Percentiles rank a stretch among this genome's conserved stretches.
Evolutionary conservation across 2,113 vertebrate species (phyloP).

Genomic region (Ibidorhyncha struthersii): DNA sequence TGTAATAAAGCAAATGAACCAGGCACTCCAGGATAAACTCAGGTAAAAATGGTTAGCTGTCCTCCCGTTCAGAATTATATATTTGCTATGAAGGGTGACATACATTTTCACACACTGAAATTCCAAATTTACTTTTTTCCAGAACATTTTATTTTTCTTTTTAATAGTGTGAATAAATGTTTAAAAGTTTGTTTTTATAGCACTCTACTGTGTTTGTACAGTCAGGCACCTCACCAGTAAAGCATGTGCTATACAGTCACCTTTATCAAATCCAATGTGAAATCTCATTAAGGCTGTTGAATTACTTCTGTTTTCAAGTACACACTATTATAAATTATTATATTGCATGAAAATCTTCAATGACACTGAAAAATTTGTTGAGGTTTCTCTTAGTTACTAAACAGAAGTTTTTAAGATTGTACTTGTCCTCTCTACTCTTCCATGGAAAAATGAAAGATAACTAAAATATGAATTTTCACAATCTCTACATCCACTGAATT

Average conservation of each 20-base stretch:
- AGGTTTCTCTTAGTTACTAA: not conserved
- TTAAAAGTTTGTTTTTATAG: not conserved
- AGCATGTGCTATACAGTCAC: not conserved
- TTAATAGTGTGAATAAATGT: not conserved
- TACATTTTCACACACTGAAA: not conserved
- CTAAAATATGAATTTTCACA: not conserved
- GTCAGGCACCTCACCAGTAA: not conserved
- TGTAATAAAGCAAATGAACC: not conserved
- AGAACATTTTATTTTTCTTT: not conserved
- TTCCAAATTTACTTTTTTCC: not conserved
- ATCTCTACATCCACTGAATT: not conserved
- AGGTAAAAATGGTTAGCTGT: not conserved
- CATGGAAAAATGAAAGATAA: not conserved
- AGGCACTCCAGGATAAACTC: not conserved
- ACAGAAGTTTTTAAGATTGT: not conserved
- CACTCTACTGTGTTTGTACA: not conserved
- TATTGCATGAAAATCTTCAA: not conserved
- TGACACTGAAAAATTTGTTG: not conserved
- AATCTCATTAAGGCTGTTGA: not conserved
- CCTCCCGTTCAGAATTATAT: not conserved
- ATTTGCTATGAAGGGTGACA: not conserved
- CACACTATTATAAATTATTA: not conserved
- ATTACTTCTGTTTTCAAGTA: not conserved
- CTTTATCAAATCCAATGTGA: conserved; percentile 32
- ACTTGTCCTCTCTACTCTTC: not conserved